These are phyloP conservation scores for Motacilla alba DNA, from an alignment of 2,113 vertebrate genomes.

Conservation along the genomic window DNA sequence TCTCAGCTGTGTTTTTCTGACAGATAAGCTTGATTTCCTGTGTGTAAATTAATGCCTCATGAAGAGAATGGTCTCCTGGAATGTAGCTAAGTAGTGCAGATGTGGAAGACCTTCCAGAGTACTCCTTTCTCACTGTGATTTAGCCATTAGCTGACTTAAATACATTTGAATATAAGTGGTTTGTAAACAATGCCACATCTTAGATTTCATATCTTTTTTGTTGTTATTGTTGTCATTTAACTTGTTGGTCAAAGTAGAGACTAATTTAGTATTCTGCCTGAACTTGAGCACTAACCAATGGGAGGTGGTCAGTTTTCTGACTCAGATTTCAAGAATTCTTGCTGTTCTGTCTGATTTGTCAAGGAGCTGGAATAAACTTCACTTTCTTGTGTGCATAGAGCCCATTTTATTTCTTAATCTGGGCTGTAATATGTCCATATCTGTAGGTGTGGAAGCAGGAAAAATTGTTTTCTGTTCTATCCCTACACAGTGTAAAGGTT, in stretches of 20 bases:
- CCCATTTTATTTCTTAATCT: not conserved
- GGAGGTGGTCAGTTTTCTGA: not conserved
- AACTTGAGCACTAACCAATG: not conserved
- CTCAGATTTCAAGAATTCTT: slow-evolving; percentile 42
- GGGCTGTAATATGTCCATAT: not conserved
- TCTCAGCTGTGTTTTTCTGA: not conserved
- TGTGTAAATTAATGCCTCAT: slow-evolving; percentile 43
- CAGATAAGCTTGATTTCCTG: not conserved
- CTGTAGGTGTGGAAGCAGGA: not conserved
- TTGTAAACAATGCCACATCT: not conserved
- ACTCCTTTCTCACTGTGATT: not conserved
- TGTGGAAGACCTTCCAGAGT: not conserved
- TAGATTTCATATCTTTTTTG: not conserved
- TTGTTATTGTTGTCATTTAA: not conserved
- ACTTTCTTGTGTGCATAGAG: not conserved
- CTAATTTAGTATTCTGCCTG: not conserved
- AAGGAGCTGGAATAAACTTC: not conserved
- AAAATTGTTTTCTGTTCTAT: not conserved
- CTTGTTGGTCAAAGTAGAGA: not conserved
- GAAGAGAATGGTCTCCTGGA: not conserved
- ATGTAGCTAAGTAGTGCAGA: not conserved
- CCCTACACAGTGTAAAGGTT: not conserved
- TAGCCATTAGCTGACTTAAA: not conserved
- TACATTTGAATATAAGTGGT: not conserved
- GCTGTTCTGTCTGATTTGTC: not conserved